phyloP scores from a whole-genome alignment of 2,113 vertebrate genomes.

The Myrmecobius fasciatus region DNA sequence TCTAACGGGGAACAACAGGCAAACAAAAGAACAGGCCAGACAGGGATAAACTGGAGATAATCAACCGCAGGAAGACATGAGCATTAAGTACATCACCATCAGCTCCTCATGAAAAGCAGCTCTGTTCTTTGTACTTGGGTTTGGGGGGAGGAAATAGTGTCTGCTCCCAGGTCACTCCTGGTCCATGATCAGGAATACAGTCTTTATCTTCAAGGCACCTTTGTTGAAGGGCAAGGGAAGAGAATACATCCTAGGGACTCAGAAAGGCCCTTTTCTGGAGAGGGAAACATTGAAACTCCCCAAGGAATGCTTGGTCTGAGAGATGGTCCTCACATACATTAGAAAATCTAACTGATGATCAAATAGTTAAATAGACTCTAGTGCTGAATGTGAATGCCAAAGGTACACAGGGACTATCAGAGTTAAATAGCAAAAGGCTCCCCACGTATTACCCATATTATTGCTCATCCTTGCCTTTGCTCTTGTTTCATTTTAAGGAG shows the following conservation, averaged over 20 bases:
- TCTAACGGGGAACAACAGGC: background rate
- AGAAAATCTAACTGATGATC: background rate
- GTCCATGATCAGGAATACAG: background rate
- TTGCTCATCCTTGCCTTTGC: background rate
- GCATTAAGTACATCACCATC: background rate
- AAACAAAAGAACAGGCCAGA: background rate
- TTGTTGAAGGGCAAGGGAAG: background rate
- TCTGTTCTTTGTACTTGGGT: background rate
- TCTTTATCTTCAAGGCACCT: background rate
- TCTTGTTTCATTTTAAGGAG: background rate
- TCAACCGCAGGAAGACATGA: background rate
- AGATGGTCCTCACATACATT: background rate
- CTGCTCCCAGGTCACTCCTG: background rate
- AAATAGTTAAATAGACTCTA: background rate
- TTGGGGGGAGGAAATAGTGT: background rate
- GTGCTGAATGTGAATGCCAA: background rate
- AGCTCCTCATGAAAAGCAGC: background rate
- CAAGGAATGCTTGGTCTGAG: background rate
- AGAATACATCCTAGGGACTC: background rate
- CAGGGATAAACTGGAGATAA: background rate
- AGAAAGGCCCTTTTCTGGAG: background rate
- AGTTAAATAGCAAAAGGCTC: background rate
- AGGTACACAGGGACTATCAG: background rate
- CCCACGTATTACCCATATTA: background rate
- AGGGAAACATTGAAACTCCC: background rate